Percentiles rank a stretch among this genome's conserved stretches.
Evolutionary conservation across 2,113 vertebrate genomes (phyloP).

Genomic region (Phycodurus eques): DNA sequence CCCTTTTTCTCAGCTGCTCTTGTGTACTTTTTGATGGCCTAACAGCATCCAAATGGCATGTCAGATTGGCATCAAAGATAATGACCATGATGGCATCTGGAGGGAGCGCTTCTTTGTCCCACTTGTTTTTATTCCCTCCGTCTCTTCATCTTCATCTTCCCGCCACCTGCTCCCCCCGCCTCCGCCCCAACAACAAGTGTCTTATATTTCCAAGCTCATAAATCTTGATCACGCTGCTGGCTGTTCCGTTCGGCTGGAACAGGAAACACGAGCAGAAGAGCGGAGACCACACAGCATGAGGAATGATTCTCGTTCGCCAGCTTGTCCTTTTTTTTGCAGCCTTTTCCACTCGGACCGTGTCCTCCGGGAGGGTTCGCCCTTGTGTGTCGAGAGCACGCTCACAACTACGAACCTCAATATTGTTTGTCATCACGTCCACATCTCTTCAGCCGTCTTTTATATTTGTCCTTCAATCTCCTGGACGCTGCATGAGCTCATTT

Average conservation of each 20-base stretch:
- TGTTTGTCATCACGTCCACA: conserved; percentile 21
- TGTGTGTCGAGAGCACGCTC: conserved; percentile 1
- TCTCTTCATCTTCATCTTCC: conserved; percentile 8
- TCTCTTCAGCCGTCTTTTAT: conserved; percentile 10
- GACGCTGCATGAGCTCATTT: neutral
- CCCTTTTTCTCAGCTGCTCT: conserved; percentile 20
- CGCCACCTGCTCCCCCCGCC: conserved; percentile 12
- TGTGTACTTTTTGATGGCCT: conserved; percentile 43
- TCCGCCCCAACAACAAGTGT: conserved; percentile 61
- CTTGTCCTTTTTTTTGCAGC: conserved; percentile 39
- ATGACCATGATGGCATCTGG: conserved; percentile 18
- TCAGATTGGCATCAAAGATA: conserved; percentile 26
- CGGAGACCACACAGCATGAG: conserved; percentile 54
- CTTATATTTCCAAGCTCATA: conserved; percentile 73
- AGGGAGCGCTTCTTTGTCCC: conserved; percentile 26
- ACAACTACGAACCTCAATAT: neutral
- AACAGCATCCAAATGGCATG: conserved; percentile 43
- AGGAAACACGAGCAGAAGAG: conserved; percentile 57
- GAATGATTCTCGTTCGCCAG: conserved; percentile 46
- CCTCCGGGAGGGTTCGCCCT: conserved; percentile 17
- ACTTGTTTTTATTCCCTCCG: conserved; percentile 20
- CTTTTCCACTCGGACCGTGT: conserved; percentile 36
- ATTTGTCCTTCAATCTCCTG: neutral
- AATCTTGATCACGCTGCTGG: conserved; percentile 71
- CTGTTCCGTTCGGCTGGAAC: conserved; percentile 65